These are phyloP conservation scores for Toxotes chatareus DNA, from an alignment of 2,113 vertebrate species.

Conservation along the genomic window DNA sequence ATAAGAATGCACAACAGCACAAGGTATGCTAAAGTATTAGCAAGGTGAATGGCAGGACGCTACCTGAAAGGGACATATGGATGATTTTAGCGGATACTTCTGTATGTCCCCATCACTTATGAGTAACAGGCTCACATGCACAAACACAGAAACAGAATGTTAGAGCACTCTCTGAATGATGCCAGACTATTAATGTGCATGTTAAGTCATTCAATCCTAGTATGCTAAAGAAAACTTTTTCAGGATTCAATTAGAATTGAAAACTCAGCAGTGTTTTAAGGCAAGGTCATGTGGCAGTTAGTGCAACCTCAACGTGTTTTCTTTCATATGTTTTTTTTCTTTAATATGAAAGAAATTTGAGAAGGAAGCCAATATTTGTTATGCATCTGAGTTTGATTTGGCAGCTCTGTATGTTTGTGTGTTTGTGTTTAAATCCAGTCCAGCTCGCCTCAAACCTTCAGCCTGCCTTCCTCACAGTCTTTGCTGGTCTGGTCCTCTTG, in stretches of 20 bases:
- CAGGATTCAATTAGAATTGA: constrained; percentile 41
- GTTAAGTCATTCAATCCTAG: not conserved
- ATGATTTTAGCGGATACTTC: not conserved
- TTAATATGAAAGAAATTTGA: constrained; percentile 16
- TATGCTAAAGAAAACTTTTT: constrained; percentile 30
- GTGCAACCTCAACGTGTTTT: constrained; percentile 49
- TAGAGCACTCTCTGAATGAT: not conserved
- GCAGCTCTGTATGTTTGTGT: constrained; percentile 35
- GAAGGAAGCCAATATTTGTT: constrained; percentile 41
- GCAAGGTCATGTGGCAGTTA: constrained; percentile 68
- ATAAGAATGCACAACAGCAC: not conserved
- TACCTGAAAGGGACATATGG: not conserved
- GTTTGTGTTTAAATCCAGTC: constrained; percentile 43
- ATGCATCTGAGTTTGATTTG: constrained; percentile 31
- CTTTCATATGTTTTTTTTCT: not conserved
- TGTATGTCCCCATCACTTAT: not conserved
- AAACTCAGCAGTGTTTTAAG: constrained; percentile 55
- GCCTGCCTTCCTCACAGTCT: constrained; percentile 64
- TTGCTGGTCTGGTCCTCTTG: constrained; percentile 50
- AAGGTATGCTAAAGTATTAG: not conserved
- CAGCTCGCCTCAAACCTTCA: constrained; percentile 62
- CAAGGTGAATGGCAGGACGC: not conserved
- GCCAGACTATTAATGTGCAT: constrained; percentile 19
- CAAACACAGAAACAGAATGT: constrained; percentile 33
- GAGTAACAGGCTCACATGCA: constrained; percentile 27